Percentiles rank a stretch among this genome's conserved stretches.
Evolutionary conservation across 2,113 vertebrate species (phyloP).

Genomic region (Zapornia atra): DNA sequence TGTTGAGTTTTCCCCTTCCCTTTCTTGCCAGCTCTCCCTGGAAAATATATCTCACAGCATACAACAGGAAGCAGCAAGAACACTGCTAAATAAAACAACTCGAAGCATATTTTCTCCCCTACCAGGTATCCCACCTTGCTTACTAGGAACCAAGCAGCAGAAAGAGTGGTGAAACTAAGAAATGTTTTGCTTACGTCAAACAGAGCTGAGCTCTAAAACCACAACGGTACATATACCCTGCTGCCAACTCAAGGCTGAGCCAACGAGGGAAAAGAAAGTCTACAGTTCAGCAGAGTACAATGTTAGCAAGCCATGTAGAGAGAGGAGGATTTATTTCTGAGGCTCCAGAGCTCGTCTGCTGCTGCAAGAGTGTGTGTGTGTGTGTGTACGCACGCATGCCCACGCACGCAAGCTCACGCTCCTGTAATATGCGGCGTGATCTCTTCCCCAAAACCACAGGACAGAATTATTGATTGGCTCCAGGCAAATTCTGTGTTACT

Average conservation of each 20-base stretch:
- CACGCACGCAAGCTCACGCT: neutral
- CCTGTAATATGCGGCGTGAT: neutral
- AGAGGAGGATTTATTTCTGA: neutral
- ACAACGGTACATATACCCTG: neutral
- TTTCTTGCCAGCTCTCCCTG: neutral
- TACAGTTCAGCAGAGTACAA: slow-evolving; percentile 1
- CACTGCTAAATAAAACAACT: neutral
- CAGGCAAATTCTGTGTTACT: neutral
- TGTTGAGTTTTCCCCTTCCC: neutral
- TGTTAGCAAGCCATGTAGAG: neutral
- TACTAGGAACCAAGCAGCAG: neutral
- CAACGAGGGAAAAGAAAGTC: slow-evolving; percentile 13
- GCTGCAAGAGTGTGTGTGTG: neutral
- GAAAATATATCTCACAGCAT: neutral
- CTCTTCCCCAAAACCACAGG: neutral
- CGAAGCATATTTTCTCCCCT: rapidly evolving
- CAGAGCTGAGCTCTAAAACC: neutral
- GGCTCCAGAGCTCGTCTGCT: neutral
- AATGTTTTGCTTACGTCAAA: slow-evolving; percentile 51
- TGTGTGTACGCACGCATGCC: neutral
- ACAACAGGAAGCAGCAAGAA: neutral
- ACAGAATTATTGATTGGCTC: neutral
- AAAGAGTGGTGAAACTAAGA: slow-evolving; percentile 43
- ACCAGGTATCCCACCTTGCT: neutral
- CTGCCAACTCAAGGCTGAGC: slow-evolving; percentile 33